Evolutionary conservation across 23 tunicate species (phyloP), one percentile per base, ranked within the genome.

Genomic region (Halocynthia roretzi): DNA sequence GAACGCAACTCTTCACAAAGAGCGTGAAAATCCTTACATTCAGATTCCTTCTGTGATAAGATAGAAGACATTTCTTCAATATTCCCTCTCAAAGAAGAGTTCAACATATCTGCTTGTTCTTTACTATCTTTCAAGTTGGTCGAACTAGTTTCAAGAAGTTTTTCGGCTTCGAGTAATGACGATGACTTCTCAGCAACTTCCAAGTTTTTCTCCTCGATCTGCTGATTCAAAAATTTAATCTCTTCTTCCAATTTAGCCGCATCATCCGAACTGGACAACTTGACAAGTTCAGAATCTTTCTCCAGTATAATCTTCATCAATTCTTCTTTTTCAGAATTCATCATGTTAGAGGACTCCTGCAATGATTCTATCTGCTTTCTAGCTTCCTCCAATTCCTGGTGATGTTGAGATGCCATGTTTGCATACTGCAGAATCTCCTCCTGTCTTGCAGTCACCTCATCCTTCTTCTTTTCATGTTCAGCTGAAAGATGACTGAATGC

Each of bases 101-200:
- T 62, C 8, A 74, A 54, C 62, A 74, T 74, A 19, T 74, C 78
- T 9, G 55, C 5, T 51, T 70, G 75, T 51, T 70, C 75, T 70
- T 70, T 65, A 9, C 22, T 20, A 20, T 48, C 70, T 65, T 65
- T 48, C 22, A 65, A 48, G 22, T 65, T 48, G 10, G 17, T 10
- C 10, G 70, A 65, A 65, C 10, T 48, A 0, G 22, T 65, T 40
- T 65, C 49, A 65, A 20, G 70, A 15, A 65, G 70, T 9, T 0
- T 65, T 65, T 65, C 5, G 31, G 22, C 22, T 15, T 65, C 31
- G 22, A 20, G 49, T 20, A 65, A 0, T 0, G 22, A 40, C 19
- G 20, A 54, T 8, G 63, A 12, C 7, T 23, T 53, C 22, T 40
- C 8, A 12, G 56, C 8, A 44, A 74, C 55, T 56, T 74, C 62